Evolutionary conservation across 2,797 vertebrate genomes (phyloP), one percentile per base, ranked within the genome.

Genomic region (Gymnopithys bicolor): DNA sequence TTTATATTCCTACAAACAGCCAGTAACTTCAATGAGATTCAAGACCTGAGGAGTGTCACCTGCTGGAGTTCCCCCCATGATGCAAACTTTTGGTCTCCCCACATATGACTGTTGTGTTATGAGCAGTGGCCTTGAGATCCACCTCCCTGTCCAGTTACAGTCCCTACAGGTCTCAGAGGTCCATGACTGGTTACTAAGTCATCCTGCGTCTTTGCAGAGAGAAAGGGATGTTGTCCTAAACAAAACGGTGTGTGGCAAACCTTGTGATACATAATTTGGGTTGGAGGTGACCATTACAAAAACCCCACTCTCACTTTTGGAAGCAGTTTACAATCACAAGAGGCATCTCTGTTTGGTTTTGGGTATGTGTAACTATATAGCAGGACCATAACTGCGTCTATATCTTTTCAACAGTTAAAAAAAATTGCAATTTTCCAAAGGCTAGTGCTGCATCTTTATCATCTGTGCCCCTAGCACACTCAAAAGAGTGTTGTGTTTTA

Each of bases 11-110:
- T 93, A 51, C 45, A 71, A 75, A 48, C 13, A 80, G 32, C 32
- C 22, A 35, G 22, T 49, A 87, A 60, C 59, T 32, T 77, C 62
- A 71, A 0, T 48, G 75, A 89, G 51, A 53, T 60, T 13, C 45
- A 59, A 77, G 32, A n/a, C 19, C 28, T 25, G 45, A 32, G 25
- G 18, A 82, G 30, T 59, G 45, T 70, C 60, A 81, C 59, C 27
- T 0, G 0, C 63, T 37, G 53, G 70, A 6, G 35, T 11, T 71
- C 10, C 10, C 9, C 11, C 4, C 0, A 0, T 0, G 1, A 66
- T 43, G 16, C 48, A 73, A 53, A 46, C 37, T 62, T 92, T 17
- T 48, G 51, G 30, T 66, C n/a, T 55, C 43, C 41, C 24, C 19
- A 9, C 8, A 15, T 32, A 19, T 3, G 22, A 18, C 27, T 45